Base-by-base conservation (phyloP, 2,888 invertebrate genomes). In the Leucania comma region DNA sequence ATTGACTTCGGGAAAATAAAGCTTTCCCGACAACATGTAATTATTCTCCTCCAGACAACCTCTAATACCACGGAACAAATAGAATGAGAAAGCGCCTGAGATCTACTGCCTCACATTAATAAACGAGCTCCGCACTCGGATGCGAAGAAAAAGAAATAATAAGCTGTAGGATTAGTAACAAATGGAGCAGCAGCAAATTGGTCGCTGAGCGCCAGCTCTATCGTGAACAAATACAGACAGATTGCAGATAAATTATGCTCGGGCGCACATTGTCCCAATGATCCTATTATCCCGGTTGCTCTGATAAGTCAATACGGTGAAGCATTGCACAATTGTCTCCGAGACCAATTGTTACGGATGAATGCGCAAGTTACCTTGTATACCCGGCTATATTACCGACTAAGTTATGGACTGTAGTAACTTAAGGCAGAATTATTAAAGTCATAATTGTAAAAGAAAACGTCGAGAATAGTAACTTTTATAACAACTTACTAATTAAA, bases 211-310 rank as follows among this genome's bases (percentile, higher is more conserved):
- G 82, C 68, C 78, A 68, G 72, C 70, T 82, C 78, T 86, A 83
- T 82, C 69, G 85, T 72, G 84, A 65, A 81, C 79, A 85, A 82
- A 80, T 82, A 82, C 78, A 77, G 84, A 87, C 80, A 80, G 86
- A 81, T 81, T 78, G 81, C 81, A 83, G 86, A 90, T 88, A 89
- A 89, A 90, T 90, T 87, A 87, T 87, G 82, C 80, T 80, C 75
- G 82, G 68, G 72, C 74, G 87, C 82, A 86, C 84, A 86, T 86
- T 89, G 85, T 87, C 80, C 76, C 82, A 85, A 77, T 87, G 86
- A 88, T 87, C 86, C 86, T 76, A 88, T 91, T 89, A 88, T 89
- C 88, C 84, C 77, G 81, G 84, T 84, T 78, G 83, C 79, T 87
- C 68, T 84, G 85, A 84, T 86, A 86, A 86, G 86, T 87, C 87